phyloP scores from a whole-genome alignment of 2,888 invertebrate genomes.

The Colletes collaris region DNA sequence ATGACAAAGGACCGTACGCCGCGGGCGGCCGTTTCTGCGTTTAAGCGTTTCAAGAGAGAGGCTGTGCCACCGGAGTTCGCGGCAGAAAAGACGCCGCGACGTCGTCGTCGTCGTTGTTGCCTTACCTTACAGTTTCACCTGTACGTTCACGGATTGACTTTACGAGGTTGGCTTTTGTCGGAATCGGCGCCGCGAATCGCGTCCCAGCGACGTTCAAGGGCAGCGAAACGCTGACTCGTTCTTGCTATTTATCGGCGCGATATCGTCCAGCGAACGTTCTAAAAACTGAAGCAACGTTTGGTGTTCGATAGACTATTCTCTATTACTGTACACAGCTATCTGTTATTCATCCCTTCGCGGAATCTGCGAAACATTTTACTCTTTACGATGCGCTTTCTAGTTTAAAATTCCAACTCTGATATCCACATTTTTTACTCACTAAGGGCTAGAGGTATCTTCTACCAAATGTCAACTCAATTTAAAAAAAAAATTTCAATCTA shows the following conservation, averaged over 20 bases:
- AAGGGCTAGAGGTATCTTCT: too few species aligned
- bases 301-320: too few species aligned
- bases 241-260: not conserved
- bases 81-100: constrained; percentile 38
- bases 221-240: constrained; percentile 13
- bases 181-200: constrained; percentile 32
- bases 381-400: too few species aligned
- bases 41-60: constrained; percentile 72
- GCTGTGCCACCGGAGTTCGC: constrained; percentile 52
- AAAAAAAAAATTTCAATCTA: too few species aligned
- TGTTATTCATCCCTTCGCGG: too few species aligned
- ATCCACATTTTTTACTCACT: too few species aligned
- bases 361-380: too few species aligned
- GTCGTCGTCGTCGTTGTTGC: constrained; percentile 6
- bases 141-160: constrained; percentile 37
- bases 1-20: constrained; percentile 75
- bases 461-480: too few species aligned
- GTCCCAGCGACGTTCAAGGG: constrained; percentile 30
- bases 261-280: not conserved
- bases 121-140: constrained; percentile 30
- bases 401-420: too few species aligned
- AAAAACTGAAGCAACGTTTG: not conserved
- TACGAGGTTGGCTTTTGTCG: constrained; percentile 33
- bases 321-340: too few species aligned
- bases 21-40: constrained; percentile 69